These are phyloP conservation scores for Lydus trimaculatus DNA, from an alignment of 2,888 invertebrate genomes.

Conservation along the genomic window DNA sequence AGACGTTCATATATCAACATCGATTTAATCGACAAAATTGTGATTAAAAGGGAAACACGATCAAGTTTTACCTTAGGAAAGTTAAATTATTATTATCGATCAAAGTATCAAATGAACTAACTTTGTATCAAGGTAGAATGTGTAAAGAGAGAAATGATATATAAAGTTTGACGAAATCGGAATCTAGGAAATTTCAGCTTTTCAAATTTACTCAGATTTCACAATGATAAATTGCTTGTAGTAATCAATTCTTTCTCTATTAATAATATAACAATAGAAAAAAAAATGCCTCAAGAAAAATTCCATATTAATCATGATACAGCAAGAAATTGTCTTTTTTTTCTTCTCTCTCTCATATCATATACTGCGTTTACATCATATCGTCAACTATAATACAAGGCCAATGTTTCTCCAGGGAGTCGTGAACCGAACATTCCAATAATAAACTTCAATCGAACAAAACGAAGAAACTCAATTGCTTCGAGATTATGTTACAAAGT, in stretches of 20 bases:
- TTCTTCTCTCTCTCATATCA: too few species aligned
- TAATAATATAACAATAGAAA: background rate
- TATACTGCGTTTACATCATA: background rate
- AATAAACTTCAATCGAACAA: too few species aligned
- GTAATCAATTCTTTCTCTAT: background rate
- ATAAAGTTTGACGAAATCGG: background rate
- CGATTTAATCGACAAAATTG: background rate
- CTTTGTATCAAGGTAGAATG: background rate
- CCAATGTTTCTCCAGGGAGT: background rate
- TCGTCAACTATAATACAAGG: too few species aligned
- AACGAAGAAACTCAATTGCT: too few species aligned
- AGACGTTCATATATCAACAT: background rate
- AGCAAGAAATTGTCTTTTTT: background rate
- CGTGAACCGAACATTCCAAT: too few species aligned
- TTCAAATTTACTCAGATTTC: slow-evolving; percentile 4
- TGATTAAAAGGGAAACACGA: background rate
- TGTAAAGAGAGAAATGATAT: background rate
- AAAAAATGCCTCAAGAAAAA: background rate
- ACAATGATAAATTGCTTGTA: background rate
- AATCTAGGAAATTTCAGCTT: background rate
- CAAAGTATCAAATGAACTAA: slow-evolving; percentile 3
- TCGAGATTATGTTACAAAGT: too few species aligned
- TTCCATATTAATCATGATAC: background rate
- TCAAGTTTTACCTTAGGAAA: background rate
- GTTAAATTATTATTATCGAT: slow-evolving; percentile 3